Evolutionary conservation across 2,113 vertebrate species (phyloP).

Genomic region (Syngnathus typhle): DNA sequence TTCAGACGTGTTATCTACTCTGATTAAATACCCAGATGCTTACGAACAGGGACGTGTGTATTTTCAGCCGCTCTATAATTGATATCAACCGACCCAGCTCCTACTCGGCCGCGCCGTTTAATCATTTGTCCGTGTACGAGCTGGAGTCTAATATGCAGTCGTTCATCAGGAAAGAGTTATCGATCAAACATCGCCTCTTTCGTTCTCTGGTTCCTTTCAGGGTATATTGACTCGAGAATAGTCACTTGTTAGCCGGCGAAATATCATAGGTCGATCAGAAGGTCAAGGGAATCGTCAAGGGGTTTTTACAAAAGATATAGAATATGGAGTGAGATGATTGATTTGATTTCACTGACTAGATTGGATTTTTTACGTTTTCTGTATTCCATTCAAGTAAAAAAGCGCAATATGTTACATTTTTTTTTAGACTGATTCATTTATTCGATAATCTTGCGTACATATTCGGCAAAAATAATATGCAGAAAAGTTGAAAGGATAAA

Average conservation of each 20-base stretch:
- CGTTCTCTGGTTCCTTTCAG: slow-evolving; percentile 30
- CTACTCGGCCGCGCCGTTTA: slow-evolving; percentile 40
- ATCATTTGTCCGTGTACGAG: slow-evolving; percentile 47
- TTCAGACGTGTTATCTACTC: slow-evolving; percentile 29
- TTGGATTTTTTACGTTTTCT: neutral
- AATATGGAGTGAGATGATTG: neutral
- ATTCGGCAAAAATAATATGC: too few species aligned
- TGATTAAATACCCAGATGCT: slow-evolving; percentile 46
- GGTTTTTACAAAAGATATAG: neutral
- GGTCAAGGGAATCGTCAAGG: slow-evolving; percentile 5
- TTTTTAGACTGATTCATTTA: too few species aligned
- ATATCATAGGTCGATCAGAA: slow-evolving; percentile 42
- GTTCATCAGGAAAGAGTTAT: slow-evolving; percentile 50
- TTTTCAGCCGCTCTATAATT: slow-evolving; percentile 50
- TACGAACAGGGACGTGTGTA: slow-evolving; percentile 47
- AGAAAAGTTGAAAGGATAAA: too few species aligned
- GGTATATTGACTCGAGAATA: slow-evolving; percentile 24
- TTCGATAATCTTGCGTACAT: too few species aligned
- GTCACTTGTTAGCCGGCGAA: slow-evolving; percentile 31
- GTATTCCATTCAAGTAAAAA: neutral
- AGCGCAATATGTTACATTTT: too few species aligned
- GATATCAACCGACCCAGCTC: slow-evolving; percentile 50
- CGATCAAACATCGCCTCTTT: slow-evolving; percentile 39
- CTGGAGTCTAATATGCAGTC: slow-evolving; percentile 19
- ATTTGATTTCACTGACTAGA: neutral